These are phyloP conservation scores for Muntiacus muntjak DNA, from an alignment of 2,113 vertebrate species.

Conservation along the genomic window DNA sequence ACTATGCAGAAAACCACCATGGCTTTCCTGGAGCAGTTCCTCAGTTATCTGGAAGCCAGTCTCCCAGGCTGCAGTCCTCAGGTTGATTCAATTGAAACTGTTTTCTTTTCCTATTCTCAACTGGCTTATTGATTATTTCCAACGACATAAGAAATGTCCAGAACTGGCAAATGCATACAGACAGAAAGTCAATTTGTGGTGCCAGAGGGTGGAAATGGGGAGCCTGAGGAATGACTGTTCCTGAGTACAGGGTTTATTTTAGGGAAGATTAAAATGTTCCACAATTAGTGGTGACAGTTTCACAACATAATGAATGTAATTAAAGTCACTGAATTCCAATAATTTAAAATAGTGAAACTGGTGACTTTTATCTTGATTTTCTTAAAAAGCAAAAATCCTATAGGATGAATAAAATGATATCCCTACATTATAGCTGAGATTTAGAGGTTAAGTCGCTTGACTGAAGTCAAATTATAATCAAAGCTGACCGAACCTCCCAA, in stretches of 20 bases:
- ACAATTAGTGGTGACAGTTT: not conserved
- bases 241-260: not conserved
- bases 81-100: not conserved
- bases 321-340: not conserved
- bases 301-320: not conserved
- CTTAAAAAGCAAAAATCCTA: not conserved
- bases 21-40: not conserved
- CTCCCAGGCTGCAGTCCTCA: not conserved
- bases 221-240: not conserved
- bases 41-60: not conserved
- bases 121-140: not conserved
- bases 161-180: not conserved
- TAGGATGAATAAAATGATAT: not conserved
- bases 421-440: not conserved
- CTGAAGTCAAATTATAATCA: not conserved
- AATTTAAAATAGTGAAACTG: not conserved
- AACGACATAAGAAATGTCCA: not conserved
- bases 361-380: not conserved
- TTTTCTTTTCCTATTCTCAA: not conserved
- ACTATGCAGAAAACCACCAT: not conserved
- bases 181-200: not conserved
- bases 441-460: not conserved
- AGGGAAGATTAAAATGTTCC: not conserved
- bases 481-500: not conserved
- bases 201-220: not conserved